These are phyloP conservation scores for Tetrapedia diversipes DNA, from an alignment of 2,888 invertebrate species.

Conservation along the genomic window DNA sequence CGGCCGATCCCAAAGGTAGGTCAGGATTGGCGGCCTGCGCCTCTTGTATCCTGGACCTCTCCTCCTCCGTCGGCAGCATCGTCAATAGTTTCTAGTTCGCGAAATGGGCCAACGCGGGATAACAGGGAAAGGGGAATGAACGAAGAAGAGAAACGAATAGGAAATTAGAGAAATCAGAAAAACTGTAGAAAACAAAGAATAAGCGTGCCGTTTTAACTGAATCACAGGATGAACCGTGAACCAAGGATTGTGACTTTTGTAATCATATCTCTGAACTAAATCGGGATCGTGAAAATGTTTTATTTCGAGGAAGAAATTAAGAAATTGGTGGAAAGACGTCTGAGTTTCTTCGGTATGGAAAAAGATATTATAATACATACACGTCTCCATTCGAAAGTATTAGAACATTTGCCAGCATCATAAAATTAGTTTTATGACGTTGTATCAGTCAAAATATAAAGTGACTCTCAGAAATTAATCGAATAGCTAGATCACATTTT, in stretches of 20 bases:
- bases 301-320: constrained; percentile 25
- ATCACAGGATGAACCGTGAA: constrained; percentile 41
- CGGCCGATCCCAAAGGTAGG: constrained; percentile 96
- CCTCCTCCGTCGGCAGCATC: constrained; percentile 99
- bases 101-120: constrained; percentile 27
- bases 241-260: constrained; percentile 31
- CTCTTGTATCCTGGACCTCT: constrained; percentile 97
- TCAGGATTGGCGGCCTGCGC: constrained; percentile 97
- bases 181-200: constrained; percentile 38
- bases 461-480: too few species aligned
- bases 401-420: too few species aligned
- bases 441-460: too few species aligned
- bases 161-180: constrained; percentile 66
- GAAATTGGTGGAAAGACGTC: constrained; percentile 28
- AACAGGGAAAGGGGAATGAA: constrained; percentile 46
- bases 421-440: too few species aligned
- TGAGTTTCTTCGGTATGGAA: constrained; percentile 10
- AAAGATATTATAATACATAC: not conserved
- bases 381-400: too few species aligned
- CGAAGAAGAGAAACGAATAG: constrained; percentile 60
- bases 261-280: constrained; percentile 44
- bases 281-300: constrained; percentile 35
- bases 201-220: constrained; percentile 53
- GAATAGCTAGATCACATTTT: too few species aligned
- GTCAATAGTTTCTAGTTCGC: constrained; percentile 93